Conservation (phyloP, 2,888 invertebrate species). For the Ichneumoninae sp. region DNA sequence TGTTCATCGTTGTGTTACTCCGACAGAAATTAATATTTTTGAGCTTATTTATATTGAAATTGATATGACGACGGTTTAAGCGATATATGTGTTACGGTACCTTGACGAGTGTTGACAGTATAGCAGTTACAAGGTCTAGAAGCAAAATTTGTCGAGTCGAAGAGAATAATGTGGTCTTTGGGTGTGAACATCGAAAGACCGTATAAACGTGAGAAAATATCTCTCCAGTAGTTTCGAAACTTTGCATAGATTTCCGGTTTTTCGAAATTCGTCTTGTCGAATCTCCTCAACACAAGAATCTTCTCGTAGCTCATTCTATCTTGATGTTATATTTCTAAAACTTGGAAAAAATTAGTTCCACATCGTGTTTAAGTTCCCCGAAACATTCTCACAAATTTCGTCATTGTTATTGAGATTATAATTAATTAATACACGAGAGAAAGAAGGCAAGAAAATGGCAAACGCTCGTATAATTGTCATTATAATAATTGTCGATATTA, state of each 20-base stretch:
- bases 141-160: background rate
- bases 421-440: slow-evolving; percentile 29
- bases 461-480: slow-evolving; percentile 50
- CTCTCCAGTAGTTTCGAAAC: background rate
- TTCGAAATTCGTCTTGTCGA: slow-evolving; percentile 13
- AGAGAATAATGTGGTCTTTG: background rate
- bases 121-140: background rate
- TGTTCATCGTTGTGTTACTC: too few relatives aligned
- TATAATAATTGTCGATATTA: slow-evolving; percentile 25
- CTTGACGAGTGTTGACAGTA: too few relatives aligned
- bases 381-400: slow-evolving; percentile 39
- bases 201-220: background rate
- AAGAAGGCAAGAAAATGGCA: slow-evolving; percentile 26
- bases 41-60: background rate
- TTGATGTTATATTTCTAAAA: slow-evolving; percentile 59
- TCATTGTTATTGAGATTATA: slow-evolving; percentile 41
- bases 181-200: background rate
- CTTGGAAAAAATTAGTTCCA: slow-evolving; percentile 50
- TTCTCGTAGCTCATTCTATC: slow-evolving; percentile 53
- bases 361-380: slow-evolving; percentile 41
- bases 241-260: slow-evolving; percentile 4
- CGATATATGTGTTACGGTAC: too few relatives aligned
- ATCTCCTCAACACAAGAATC: slow-evolving; percentile 8
- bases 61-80: background rate
- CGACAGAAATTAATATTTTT: too few relatives aligned